Evolutionary conservation across 2,888 invertebrate species (phyloP), one percentile per base, ranked within the genome.

Genomic region (Catocala fraxini): DNA sequence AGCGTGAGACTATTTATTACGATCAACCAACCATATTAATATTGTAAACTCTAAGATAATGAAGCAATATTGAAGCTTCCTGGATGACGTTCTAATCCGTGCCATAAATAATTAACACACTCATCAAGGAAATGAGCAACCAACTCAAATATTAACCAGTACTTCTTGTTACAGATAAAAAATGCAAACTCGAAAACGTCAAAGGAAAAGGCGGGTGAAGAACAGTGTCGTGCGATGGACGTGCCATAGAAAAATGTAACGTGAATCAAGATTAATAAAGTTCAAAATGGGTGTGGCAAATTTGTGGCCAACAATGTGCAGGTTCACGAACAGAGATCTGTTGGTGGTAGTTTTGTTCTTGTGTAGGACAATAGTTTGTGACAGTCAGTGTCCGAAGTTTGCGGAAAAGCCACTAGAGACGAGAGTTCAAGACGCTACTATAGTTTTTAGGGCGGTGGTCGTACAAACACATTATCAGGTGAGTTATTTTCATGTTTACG

Each of bases 371-470:
- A 91, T 93, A 85, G 91, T 93, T 84, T 93, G 94, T 89, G 94
- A 93, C 87, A 91, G 92, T 74, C 92, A 88, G 82, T 94, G 94
- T 83, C 94, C 94, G 33, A 94, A 93, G 89, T 92, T 88, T 48
- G 94, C 93, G n/a, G 93, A 93, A 75, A 91, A 89, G 66, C 91
- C 94, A 45, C 86, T 95, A 13, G 95, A 95, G 86, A 94, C 95
- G 47, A 82, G 95, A 74, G 92, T 95, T 62, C 90, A 94, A 81
- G 92, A 93, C 65, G 93, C 95, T 68, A 90, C 94, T 45, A 92
- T 95, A 84, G 95, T 95, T 79, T 95, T 95, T 86, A 90, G 94
- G 64, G 94, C 93, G 9, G 94, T 94, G 59, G 92, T 93, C 51
- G 89, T 94, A 48, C 91, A 93, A 69, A 87, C 91, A 56, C 88